A percentile compares a stretch with the other conserved stretches of the same genome.
Evolutionary conservation across 2,113 vertebrate genomes (phyloP).

Genomic region (Passer domesticus): DNA sequence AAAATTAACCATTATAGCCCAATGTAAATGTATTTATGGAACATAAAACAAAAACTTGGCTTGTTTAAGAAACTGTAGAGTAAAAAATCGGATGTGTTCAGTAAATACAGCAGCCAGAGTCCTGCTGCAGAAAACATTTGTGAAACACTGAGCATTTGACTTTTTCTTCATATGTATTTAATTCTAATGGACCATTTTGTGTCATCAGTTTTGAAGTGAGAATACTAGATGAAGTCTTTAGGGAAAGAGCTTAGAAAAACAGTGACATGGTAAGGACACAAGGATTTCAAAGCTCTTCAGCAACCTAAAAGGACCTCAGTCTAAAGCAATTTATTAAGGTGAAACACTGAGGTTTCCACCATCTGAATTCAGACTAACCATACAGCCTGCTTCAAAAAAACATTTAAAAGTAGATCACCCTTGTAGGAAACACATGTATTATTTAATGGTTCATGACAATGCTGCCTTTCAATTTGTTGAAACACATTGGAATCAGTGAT

Average conservation of each 20-base stretch:
- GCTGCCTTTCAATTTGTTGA: neutral
- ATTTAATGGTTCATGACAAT: neutral
- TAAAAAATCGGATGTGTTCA: neutral
- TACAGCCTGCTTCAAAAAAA: neutral
- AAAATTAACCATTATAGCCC: conserved; percentile 20
- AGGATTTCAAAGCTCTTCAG: neutral
- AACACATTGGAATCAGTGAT: neutral
- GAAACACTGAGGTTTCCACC: neutral
- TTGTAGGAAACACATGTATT: neutral
- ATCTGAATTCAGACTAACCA: neutral
- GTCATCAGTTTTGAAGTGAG: neutral
- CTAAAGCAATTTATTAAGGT: neutral
- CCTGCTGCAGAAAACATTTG: neutral
- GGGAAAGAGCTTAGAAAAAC: neutral
- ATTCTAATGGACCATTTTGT: neutral
- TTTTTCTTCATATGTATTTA: neutral
- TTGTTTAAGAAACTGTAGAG: neutral
- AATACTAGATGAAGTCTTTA: conserved; percentile 11
- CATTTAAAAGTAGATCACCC: neutral
- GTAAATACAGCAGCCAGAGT: neutral
- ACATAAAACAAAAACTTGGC: conserved; percentile 8
- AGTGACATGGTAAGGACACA: neutral
- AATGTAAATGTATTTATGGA: conserved; percentile 19
- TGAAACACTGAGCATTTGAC: neutral
- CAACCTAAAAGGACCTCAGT: neutral